Conservation (phyloP, 2,797 vertebrate species). For the Manis crassicaudata region DNA sequence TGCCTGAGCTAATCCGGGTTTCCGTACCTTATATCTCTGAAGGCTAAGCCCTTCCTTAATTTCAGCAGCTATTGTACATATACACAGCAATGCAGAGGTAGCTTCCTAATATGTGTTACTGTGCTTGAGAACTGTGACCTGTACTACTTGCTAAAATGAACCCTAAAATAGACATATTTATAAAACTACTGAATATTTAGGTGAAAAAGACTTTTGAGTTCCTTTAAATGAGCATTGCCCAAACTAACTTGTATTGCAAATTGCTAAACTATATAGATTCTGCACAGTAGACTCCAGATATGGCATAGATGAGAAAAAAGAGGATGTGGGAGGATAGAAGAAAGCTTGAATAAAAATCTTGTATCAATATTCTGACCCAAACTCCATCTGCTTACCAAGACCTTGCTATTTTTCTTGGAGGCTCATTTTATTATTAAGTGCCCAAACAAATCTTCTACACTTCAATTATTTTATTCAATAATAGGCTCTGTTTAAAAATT, state of each 20-base stretch:
- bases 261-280: constrained; percentile 14
- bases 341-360: constrained; percentile 42
- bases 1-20: constrained; percentile 62
- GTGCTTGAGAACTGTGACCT: background rate
- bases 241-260: background rate
- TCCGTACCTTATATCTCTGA: constrained; percentile 55
- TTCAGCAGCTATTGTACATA: rapidly evolving
- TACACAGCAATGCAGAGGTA: background rate
- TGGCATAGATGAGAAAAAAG: background rate
- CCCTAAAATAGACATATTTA: constrained; percentile 6
- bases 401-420: background rate
- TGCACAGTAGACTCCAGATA: background rate
- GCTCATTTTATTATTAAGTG: constrained; percentile 43
- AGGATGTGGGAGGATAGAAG: background rate
- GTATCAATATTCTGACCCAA: constrained; percentile 49
- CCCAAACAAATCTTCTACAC: background rate
- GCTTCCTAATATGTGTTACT: background rate
- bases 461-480: background rate
- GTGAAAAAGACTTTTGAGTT: background rate
- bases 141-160: background rate
- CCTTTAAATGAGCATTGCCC: background rate
- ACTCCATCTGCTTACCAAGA: constrained; percentile 42
- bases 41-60: background rate
- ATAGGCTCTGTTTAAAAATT: background rate
- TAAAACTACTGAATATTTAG: constrained; percentile 9